Evolutionary conservation across 2,797 vertebrate species (phyloP).

Genomic region (Lacerta agilis): DNA sequence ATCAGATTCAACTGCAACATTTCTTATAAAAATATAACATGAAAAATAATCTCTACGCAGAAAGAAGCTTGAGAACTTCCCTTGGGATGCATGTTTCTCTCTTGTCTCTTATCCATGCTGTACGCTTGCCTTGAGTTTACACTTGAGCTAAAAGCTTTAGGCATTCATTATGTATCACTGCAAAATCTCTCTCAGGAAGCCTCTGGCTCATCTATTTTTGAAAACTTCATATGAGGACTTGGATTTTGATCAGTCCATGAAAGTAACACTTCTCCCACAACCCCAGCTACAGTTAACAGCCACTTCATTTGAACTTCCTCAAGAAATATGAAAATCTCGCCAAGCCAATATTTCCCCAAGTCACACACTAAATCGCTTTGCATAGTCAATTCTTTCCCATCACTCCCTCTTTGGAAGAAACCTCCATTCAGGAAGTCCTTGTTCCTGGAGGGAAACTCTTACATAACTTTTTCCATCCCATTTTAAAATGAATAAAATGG

Average conservation of each 20-base stretch:
- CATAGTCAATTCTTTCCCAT: not conserved
- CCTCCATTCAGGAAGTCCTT: not conserved
- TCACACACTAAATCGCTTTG: not conserved
- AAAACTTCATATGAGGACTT: conserved; percentile 57
- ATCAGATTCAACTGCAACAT: not conserved
- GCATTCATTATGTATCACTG: conserved; percentile 60
- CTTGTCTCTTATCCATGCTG: conserved; percentile 19
- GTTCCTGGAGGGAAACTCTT: not conserved
- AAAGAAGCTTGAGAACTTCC: conserved; percentile 36
- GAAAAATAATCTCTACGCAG: conserved; percentile 44
- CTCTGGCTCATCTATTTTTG: conserved; percentile 64
- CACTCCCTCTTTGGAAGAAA: not conserved
- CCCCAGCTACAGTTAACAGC: not conserved
- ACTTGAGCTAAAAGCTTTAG: conserved; percentile 61
- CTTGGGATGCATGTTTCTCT: conserved; percentile 11
- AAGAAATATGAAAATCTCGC: not conserved
- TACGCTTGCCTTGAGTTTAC: conserved; percentile 47
- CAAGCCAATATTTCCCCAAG: not conserved
- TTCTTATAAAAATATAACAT: conserved; percentile 36
- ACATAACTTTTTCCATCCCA: not conserved
- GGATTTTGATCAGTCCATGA: conserved; percentile 54
- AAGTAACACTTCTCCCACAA: conserved; percentile 19
- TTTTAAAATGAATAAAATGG: not conserved
- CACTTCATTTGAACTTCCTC: not conserved
- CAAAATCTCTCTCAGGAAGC: conserved; percentile 52